A percentile compares a stretch with the other conserved stretches of the same genome.
These are phyloP conservation scores for Teleopsis dalmanni DNA, from an alignment of 1,140 invertebrate species.

Conservation along the genomic window DNA sequence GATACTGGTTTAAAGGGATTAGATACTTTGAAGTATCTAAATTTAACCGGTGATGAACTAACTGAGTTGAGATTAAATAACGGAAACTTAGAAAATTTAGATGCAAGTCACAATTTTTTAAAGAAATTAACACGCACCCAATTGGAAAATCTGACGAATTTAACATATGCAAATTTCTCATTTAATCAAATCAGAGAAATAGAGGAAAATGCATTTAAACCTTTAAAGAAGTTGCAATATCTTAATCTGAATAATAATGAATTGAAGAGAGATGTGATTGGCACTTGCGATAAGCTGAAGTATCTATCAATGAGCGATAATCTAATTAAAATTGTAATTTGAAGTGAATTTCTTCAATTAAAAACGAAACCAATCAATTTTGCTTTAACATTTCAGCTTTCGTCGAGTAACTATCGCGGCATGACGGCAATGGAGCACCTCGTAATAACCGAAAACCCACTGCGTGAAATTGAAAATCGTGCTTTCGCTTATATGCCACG, in stretches of 20 bases:
- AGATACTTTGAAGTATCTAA: conserved; percentile 19
- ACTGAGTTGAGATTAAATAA: conserved; percentile 10
- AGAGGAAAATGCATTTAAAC: conserved; percentile 4
- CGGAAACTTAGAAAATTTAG: conserved; percentile 24
- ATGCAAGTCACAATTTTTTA: conserved; percentile 31
- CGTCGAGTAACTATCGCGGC: conserved; percentile 20
- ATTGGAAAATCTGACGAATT: conserved; percentile 19
- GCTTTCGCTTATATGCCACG: conserved; percentile 23
- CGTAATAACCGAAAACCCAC: conserved; percentile 18
- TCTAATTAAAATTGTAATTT: conserved; percentile 24
- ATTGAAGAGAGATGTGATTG: conserved; percentile 21
- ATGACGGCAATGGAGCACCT: conserved; percentile 18
- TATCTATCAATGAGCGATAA: conserved; percentile 25
- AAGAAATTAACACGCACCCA: conserved; percentile 17
- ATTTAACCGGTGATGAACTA: conserved; percentile 23
- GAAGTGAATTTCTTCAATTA: neutral
- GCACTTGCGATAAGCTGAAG: conserved; percentile 20
- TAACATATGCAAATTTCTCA: conserved; percentile 35
- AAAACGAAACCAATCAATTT: no score
- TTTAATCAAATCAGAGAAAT: conserved; percentile 21
- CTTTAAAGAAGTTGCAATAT: conserved; percentile 18
- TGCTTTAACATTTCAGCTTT: conserved; percentile 22
- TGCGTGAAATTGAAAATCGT: conserved; percentile 19
- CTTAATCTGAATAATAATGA: conserved; percentile 30
- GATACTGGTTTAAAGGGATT: conserved; percentile 22